Evolutionary conservation across 1,140 invertebrate genomes (phyloP), one percentile per base, ranked within the genome.

Genomic region (Drosophila tristis): DNA sequence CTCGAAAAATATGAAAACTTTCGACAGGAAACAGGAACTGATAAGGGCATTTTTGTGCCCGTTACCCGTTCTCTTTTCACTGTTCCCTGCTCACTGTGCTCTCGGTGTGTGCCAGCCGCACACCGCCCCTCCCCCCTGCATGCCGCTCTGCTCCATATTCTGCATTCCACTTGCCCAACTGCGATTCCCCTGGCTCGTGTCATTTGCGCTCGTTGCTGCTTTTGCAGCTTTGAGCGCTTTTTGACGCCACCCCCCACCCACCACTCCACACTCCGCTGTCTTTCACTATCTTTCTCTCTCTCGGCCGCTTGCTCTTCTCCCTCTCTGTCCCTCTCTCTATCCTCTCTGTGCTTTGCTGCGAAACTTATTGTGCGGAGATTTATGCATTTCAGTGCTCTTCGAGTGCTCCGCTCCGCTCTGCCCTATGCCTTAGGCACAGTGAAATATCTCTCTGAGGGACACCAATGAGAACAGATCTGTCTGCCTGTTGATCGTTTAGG

Each of bases 1-100:
- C 59, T 63, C 71, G 78, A 79, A 91, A 91, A 91, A 91, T 91
- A 91, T 91, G 89, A 91, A 91, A 91, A 91, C 89, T 91, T 91
- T 91, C 84, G 84, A 91, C 89, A 91, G 89, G 89, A 91, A 91
- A 85, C 80, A 87, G 82, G 82, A 86, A 86, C 89, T 91, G 89
- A 91, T 91, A 91, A 91, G 89, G 89, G 84, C 86, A 91, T 90
- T 87, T 89, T 87, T 86, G 81, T 75, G 60, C 78, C 26, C 61
- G 82, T 76, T 79, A 77, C 63, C 74, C 75, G 78, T 45, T 58
- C 51, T 60, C 75, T 60, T 65, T 74, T 51, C 59, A 48, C 35
- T 26, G 35, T 56, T 44, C 31, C 49, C 16, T 54, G 16, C 16
- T 16, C 16, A 0, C 16, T 0, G 16, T 16, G 16, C 16, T 16